A percentile compares a stretch with the other conserved stretches of the same genome.
Conservation (phyloP, 37 sponge, comb jelly and placozoan genomes). For the Halichondria panicea region DNA sequence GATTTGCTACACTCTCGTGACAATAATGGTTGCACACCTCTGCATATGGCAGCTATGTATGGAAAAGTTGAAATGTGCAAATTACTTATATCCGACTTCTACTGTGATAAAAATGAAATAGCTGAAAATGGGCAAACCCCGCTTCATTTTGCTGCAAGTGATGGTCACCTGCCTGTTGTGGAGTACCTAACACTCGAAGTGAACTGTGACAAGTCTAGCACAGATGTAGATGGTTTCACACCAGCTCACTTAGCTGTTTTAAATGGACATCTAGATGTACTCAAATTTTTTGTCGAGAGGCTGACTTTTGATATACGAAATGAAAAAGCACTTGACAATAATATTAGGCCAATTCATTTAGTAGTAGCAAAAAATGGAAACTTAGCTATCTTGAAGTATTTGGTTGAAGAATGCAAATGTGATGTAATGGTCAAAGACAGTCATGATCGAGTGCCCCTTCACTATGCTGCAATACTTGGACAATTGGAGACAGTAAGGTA, state of each 20-base stretch:
- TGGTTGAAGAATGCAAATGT: neutral
- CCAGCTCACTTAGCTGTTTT: neutral
- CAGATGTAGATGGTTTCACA: neutral
- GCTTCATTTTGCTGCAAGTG: slow-evolving; percentile 14
- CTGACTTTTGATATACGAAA: neutral
- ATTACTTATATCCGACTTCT: too few relatives aligned
- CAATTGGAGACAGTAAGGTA: neutral
- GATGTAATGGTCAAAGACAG: neutral
- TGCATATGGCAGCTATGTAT: too few relatives aligned
- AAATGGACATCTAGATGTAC: neutral
- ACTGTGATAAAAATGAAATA: too few relatives aligned
- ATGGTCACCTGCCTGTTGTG: slow-evolving; percentile 4
- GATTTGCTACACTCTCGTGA: too few relatives aligned
- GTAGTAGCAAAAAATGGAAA: neutral
- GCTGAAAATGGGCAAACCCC: neutral
- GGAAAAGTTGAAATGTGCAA: too few relatives aligned
- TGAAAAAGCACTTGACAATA: neutral
- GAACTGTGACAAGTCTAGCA: neutral
- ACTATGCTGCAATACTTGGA: neutral
- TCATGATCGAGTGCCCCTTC: neutral
- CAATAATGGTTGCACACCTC: too few relatives aligned
- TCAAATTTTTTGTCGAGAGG: neutral
- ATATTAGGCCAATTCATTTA: neutral
- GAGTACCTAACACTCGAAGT: neutral
- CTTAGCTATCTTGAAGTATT: neutral